Evolutionary conservation across 2,113 vertebrate genomes (phyloP), one percentile per base, ranked within the genome.

Genomic region (Gobiocypris rarus): DNA sequence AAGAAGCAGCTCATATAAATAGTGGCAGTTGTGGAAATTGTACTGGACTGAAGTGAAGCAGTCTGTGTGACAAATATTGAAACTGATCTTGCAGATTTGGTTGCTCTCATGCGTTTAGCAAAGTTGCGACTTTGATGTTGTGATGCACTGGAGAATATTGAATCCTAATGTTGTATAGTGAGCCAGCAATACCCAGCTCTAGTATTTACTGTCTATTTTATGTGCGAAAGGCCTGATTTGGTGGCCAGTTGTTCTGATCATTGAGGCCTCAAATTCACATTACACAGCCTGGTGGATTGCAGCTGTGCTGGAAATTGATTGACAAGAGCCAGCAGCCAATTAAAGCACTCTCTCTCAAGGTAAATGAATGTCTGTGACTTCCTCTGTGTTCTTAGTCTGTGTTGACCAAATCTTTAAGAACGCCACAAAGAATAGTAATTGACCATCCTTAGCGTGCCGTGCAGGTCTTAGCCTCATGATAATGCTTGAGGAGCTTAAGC

Each of bases 401-500:
- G 75, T 28, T 65, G 8, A 65, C 43, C 38, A 63, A 26, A 24
- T 63, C 9, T 24, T n/a, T 78, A 2, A 13, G 22, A 10, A 45
- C 13, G 14, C 10, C 26, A 17, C 43, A 50, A 45, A 41, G 38
- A 79, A 79, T 45, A 45, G n/a, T 79, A 41, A 45, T 67, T 38
- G 63, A 48, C 79, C 45, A 41, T 69, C 22, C 48, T 82, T 34
- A 14, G 41, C 0, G 15, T 52, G 28, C 1, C 4, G 4, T 54
- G 65, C 28, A 34, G 65, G 79, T 24, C 48, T 54, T 69, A 38
- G 78, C 58, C 26, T 81, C 78, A 34, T 67, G 61, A 69, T 52
- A 67, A 81, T 81, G 79, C 28, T 69, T 52, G 26, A 52, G 63
- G 41, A 80, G 77, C 41, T 50, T 81, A 69, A 80, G 59, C 77